phyloP scores from a whole-genome alignment of 2,888 invertebrate species.

The Suillia variegata region DNA sequence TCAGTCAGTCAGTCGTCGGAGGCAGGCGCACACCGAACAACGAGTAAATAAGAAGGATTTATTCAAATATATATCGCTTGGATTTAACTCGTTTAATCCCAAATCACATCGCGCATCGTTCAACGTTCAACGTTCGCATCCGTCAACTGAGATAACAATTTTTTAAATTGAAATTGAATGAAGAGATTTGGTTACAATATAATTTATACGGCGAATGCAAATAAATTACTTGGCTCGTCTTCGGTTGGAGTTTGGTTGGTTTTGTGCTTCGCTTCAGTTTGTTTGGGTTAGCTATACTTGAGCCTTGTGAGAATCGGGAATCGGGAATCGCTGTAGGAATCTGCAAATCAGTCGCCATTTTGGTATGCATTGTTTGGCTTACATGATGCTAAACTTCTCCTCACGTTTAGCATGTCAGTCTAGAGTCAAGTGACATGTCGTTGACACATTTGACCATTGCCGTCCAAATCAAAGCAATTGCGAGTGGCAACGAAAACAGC shows the following conservation, averaged over 20 bases:
- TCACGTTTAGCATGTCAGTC: not conserved
- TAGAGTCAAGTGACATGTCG: not conserved
- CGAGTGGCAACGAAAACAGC: no score
- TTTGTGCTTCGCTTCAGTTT: not conserved
- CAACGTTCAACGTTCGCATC: constrained; percentile 44
- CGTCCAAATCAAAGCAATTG: no score
- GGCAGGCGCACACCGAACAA: constrained; percentile 24
- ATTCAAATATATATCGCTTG: constrained; percentile 36
- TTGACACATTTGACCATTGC: not conserved
- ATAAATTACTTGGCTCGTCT: constrained; percentile 44
- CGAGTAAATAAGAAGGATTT: constrained; percentile 30
- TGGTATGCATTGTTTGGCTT: constrained; percentile 5
- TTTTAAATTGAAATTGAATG: constrained; percentile 61
- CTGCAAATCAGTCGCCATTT: constrained; percentile 8
- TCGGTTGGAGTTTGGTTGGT: not conserved
- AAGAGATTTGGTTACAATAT: constrained; percentile 62
- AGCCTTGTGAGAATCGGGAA: constrained; percentile 10
- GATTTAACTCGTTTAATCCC: constrained; percentile 16
- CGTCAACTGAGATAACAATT: constrained; percentile 58
- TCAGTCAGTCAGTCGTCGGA: constrained; percentile 1
- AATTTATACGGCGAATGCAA: constrained; percentile 59
- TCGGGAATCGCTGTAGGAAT: no score
- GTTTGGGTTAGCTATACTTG: not conserved
- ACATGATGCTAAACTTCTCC: not conserved
- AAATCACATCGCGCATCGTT: constrained; percentile 26